These are phyloP conservation scores for Potamilus streckersoni DNA, from an alignment of 1,140 invertebrate genomes.

Conservation along the genomic window DNA sequence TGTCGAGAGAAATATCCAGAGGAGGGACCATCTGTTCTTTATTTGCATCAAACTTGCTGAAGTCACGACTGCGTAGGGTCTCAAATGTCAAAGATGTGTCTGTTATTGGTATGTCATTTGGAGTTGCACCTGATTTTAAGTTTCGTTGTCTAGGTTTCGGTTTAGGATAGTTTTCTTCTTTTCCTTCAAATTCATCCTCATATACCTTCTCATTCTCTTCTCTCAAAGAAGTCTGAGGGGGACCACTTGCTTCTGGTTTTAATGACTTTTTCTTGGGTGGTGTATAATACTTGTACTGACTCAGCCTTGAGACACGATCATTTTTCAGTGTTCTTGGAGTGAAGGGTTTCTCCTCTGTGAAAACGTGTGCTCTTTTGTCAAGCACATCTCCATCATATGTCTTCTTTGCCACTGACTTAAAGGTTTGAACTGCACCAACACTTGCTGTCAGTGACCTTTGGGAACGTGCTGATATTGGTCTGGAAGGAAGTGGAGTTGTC, in stretches of 20 bases:
- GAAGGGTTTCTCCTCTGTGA: constrained; percentile 63
- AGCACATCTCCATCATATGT: constrained; percentile 61
- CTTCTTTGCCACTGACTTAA: constrained; percentile 32
- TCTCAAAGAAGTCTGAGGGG: not conserved
- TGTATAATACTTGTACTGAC: constrained; percentile 61
- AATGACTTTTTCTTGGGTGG: constrained; percentile 27
- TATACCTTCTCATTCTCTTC: constrained; percentile 6
- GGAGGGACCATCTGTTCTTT: constrained; percentile 46
- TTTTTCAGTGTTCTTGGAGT: constrained; percentile 62
- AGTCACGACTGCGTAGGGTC: constrained; percentile 60
- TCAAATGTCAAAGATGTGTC: constrained; percentile 60
- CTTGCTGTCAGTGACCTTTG: constrained; percentile 22
- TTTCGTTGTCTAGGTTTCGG: constrained; percentile 29
- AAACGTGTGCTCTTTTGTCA: constrained; percentile 55
- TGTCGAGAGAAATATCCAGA: constrained; percentile 64
- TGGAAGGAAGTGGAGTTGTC: constrained; percentile 4
- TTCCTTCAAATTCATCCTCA: constrained; percentile 9
- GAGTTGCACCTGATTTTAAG: constrained; percentile 19
- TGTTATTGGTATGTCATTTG: constrained; percentile 35
- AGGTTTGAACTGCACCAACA: constrained; percentile 32
- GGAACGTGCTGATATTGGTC: constrained; percentile 26
- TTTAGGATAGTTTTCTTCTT: constrained; percentile 13
- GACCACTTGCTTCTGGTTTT: not conserved
- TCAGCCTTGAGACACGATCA: constrained; percentile 55
- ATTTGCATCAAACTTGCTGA: constrained; percentile 30